Evolutionary conservation across 2,113 vertebrate genomes (phyloP), one percentile per base, ranked within the genome.

Genomic region (Corythoichthys haematopterus): DNA sequence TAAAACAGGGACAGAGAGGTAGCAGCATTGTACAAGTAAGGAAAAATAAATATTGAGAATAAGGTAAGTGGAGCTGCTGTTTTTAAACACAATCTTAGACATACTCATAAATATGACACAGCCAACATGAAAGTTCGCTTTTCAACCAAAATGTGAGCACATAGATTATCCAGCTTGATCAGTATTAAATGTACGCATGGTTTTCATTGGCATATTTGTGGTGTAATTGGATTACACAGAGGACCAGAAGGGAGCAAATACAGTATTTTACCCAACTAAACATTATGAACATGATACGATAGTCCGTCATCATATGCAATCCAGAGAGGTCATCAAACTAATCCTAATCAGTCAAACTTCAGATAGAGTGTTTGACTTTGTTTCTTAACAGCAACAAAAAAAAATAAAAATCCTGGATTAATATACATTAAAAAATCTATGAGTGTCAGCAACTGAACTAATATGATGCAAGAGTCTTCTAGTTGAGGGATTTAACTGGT

Each of bases 1-100:
- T 59, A 77, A 69, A 61, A 79, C 66, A 46, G 66, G 81, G 65
- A 70, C 65, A 52, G 69, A 67, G 68, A 76, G 65, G 81, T 65
- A 71, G 50, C 46, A 76, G 71, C n/a, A 84, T 67, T 62, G 78
- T 66, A 35, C 6, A 43, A 76, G 68, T 68, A 64, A 68, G 66
- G 5, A 57, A 12, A 11, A 33, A 51, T 2, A 51, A 51, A 57
- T 63, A 60, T 13, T 68, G 55, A 78, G 58, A 59, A 62, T 60
- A 15, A 76, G 45, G 56, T 68, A 76, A 63, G 40, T 63, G 69
- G 55, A 71, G 60, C 62, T 66, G 66, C 64, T 77, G 65, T 58
- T 38, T 55, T 33, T 38, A 50, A 70, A 50, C 56, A 61, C 13
- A 55, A 20, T 71, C 16, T 33, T 53, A 56, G 12, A 9, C 52